phyloP scores from a whole-genome alignment of 1,140 invertebrate species.

The Maconellicoccus hirsutus region DNA sequence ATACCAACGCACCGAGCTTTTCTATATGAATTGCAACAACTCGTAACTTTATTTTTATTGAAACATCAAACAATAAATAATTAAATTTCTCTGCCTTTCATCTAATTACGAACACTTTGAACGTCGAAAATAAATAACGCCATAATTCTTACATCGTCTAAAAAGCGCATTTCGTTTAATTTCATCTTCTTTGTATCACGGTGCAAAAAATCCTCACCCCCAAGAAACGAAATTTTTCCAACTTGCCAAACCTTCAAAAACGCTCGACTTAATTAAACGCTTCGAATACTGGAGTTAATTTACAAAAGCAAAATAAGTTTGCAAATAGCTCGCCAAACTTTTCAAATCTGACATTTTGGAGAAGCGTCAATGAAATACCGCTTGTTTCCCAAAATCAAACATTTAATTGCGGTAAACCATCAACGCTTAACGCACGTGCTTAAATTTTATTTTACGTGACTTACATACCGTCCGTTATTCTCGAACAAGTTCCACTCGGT shows the following conservation, averaged over 20 bases:
- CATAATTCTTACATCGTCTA: not conserved
- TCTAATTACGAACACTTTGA: not conserved
- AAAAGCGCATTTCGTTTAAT: not conserved
- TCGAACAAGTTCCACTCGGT: not conserved
- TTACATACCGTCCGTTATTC: constrained; percentile 6
- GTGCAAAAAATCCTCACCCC: not conserved
- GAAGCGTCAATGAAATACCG: constrained; percentile 3
- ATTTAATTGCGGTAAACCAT: constrained; percentile 19
- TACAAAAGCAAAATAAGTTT: not conserved
- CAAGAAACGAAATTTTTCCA: not conserved
- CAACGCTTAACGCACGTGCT: constrained; percentile 17
- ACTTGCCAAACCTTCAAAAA: not conserved
- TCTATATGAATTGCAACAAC: too few species aligned
- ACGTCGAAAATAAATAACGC: not conserved
- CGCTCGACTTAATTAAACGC: constrained; percentile 1
- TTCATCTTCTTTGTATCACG: not conserved
- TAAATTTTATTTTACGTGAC: constrained; percentile 19
- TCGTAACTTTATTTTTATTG: too few species aligned
- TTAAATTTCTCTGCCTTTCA: not conserved
- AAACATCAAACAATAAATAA: not conserved
- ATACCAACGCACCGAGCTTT: too few species aligned
- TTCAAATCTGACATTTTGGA: not conserved
- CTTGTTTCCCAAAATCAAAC: constrained; percentile 22
- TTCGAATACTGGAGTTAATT: not conserved
- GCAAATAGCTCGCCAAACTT: not conserved